Conservation (phyloP, 1,140 invertebrate genomes). For the Zaprionus africanus region DNA sequence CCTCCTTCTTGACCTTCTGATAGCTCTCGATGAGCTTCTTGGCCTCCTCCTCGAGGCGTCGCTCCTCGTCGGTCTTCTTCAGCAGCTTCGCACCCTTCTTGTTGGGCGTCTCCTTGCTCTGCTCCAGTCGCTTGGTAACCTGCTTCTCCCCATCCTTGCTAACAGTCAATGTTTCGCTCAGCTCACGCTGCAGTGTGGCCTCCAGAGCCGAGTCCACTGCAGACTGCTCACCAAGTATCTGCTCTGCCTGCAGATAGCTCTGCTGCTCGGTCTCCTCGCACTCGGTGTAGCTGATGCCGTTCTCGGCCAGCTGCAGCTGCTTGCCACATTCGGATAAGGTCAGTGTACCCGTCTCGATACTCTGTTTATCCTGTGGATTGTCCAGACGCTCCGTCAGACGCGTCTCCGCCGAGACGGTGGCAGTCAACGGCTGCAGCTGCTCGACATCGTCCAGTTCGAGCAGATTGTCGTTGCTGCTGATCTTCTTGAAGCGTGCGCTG, state of each 20-base stretch:
- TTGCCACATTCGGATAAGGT: slow-evolving; percentile 84
- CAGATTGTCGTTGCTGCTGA: slow-evolving; percentile 79
- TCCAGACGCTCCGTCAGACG: slow-evolving; percentile 73
- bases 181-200: slow-evolving; percentile 58
- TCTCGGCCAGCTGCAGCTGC: slow-evolving; percentile 66
- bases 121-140: slow-evolving; percentile 64
- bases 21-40: slow-evolving; percentile 81
- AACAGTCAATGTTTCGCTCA: slow-evolving; percentile 68
- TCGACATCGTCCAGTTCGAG: slow-evolving; percentile 68
- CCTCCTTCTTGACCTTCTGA: slow-evolving; percentile 80
- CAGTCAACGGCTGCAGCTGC: slow-evolving; percentile 79
- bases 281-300: slow-evolving; percentile 65
- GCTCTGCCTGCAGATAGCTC: slow-evolving; percentile 64
- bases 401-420: slow-evolving; percentile 78
- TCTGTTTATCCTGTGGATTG: slow-evolving; percentile 83
- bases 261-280: slow-evolving; percentile 73
- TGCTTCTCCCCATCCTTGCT: slow-evolving; percentile 75
- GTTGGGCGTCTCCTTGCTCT: slow-evolving; percentile 57
- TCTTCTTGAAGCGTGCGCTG: slow-evolving; percentile 78
- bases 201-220: slow-evolving; percentile 18
- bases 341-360: slow-evolving; percentile 82
- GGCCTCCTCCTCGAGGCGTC: slow-evolving; percentile 73
- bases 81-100: slow-evolving; percentile 72
- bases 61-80: slow-evolving; percentile 78
- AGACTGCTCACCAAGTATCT: slow-evolving; percentile 46